These are phyloP conservation scores for Mesocentrotus franciscanus DNA, from an alignment of 53 echinoderm and acorn worm genomes.

Conservation along the genomic window DNA sequence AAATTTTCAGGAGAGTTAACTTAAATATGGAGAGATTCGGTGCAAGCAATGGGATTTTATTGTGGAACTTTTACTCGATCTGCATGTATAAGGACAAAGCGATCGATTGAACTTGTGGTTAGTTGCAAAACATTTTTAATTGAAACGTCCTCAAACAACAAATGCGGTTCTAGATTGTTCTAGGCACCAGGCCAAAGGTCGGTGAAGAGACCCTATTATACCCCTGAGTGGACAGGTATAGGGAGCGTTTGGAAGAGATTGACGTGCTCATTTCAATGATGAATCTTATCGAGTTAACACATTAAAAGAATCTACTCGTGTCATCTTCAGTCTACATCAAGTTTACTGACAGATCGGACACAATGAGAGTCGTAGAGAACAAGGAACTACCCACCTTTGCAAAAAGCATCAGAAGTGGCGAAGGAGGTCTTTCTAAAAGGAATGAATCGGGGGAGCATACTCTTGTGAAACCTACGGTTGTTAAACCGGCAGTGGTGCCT, in stretches of 20 bases:
- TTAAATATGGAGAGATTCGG: too few relatives aligned
- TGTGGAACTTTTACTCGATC: not conserved
- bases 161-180: not conserved
- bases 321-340: not conserved
- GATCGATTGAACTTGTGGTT: not conserved
- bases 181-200: not conserved
- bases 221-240: not conserved
- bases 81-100: not conserved
- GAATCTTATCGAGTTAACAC: not conserved
- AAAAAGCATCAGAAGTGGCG: too few relatives aligned
- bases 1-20: too few relatives aligned
- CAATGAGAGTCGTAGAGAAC: conserved; percentile 42
- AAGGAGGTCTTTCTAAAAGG: not conserved
- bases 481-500: conserved; percentile 7
- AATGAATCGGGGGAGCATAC: not conserved
- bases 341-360: not conserved
- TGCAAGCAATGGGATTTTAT: too few relatives aligned
- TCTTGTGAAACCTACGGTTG: not conserved
- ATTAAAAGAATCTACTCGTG: not conserved
- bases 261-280: not conserved
- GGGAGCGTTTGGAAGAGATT: not conserved
- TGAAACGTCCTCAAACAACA: too few relatives aligned
- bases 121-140: not conserved
- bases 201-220: not conserved
- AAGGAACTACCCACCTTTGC: conserved; percentile 20